phyloP scores from a whole-genome alignment of 1,140 invertebrate genomes.

The Drosophila sproati region DNA sequence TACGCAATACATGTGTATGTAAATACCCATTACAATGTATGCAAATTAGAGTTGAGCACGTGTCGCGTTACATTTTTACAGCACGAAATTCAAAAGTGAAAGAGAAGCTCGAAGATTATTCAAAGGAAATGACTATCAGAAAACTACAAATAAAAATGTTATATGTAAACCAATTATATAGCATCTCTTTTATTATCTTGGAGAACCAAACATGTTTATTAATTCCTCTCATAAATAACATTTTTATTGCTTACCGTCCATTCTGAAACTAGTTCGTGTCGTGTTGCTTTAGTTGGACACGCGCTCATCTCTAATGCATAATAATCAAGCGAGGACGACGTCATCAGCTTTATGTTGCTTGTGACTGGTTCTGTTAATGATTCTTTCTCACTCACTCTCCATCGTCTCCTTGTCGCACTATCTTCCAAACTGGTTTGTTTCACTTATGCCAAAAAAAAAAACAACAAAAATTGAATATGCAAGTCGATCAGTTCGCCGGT shows the following conservation, averaged over 20 bases:
- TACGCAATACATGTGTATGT: constrained; percentile 11
- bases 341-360: constrained; percentile 31
- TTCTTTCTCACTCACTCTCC: constrained; percentile 9
- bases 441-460: constrained; percentile 3
- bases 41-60: background rate
- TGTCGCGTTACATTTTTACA: background rate
- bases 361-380: constrained; percentile 22
- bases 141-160: too few species aligned
- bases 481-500: constrained; percentile 50
- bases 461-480: constrained; percentile 3
- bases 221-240: too few species aligned
- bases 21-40: background rate
- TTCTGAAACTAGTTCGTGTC: too few species aligned
- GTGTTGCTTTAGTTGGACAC: background rate
- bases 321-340: constrained; percentile 40
- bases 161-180: too few species aligned
- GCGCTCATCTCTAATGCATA: constrained; percentile 6
- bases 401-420: background rate
- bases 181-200: too few species aligned
- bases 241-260: too few species aligned
- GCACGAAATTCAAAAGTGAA: too few species aligned
- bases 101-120: too few species aligned
- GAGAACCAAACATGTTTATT: too few species aligned
- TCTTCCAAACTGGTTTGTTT: constrained; percentile 39
- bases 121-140: too few species aligned